phyloP scores from a whole-genome alignment of 2,888 invertebrate genomes.

The Tipula unca region DNA sequence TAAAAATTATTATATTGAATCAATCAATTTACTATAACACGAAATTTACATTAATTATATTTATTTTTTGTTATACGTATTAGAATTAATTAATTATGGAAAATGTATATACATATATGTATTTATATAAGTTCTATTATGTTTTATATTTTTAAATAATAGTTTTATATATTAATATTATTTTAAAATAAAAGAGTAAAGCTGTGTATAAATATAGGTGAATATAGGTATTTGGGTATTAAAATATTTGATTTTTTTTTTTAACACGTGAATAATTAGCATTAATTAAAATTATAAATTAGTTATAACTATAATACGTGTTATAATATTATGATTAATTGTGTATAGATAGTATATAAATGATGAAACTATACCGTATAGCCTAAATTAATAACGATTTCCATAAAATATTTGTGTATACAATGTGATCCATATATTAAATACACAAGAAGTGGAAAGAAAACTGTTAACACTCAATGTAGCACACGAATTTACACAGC shows the following conservation, averaged over 20 bases:
- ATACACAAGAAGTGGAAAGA: too few relatives aligned
- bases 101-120: not conserved
- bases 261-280: not conserved
- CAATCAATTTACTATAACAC: not conserved
- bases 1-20: not conserved
- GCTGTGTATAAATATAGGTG: not conserved
- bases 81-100: not conserved
- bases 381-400: too few relatives aligned
- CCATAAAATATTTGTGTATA: too few relatives aligned
- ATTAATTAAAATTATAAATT: not conserved
- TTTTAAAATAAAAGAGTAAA: not conserved
- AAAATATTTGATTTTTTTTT: not conserved
- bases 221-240: not conserved
- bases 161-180: not conserved
- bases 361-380: too few relatives aligned
- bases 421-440: too few relatives aligned
- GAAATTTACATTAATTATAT: not conserved
- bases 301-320: too few relatives aligned
- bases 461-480: too few relatives aligned
- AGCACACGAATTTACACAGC: not conserved
- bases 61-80: not conserved
- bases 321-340: too few relatives aligned
- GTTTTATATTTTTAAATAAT: not conserved
- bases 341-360: too few relatives aligned
- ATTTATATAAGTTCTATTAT: too few relatives aligned